A percentile compares a stretch with the other conserved stretches of the same genome.
Conservation (phyloP, 1,140 invertebrate species). For the Doryteuthis pealeii region DNA sequence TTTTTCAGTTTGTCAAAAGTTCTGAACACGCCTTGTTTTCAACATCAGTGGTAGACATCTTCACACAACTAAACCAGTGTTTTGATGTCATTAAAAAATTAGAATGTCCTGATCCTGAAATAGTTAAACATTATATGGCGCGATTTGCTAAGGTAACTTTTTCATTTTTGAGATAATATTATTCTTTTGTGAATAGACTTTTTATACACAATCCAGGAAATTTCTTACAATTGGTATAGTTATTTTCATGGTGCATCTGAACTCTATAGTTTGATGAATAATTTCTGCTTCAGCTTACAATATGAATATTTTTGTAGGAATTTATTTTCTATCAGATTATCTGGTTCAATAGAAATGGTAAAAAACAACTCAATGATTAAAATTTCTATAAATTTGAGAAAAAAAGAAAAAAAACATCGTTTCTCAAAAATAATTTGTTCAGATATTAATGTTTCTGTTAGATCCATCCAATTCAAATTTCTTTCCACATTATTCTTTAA, state of each 20-base stretch:
- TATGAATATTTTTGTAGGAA: no score
- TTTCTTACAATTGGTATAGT: neutral
- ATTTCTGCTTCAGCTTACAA: no score
- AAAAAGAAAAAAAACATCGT: no score
- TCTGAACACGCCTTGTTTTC: conserved; percentile 98
- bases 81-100: conserved; percentile 99
- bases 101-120: conserved; percentile 91
- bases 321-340: no score
- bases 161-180: neutral
- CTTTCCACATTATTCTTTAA: no score
- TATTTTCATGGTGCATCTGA: no score
- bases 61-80: conserved; percentile 98
- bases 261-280: no score
- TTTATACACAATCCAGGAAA: neutral
- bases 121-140: conserved; percentile 86
- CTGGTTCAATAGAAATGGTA: no score
- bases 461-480: no score
- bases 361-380: no score
- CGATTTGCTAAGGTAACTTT: conserved; percentile 55
- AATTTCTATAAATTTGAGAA: no score
- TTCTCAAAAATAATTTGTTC: neutral
- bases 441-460: no score
- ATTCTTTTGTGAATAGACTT: neutral
- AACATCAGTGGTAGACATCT: conserved; percentile 99
- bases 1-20: conserved; percentile 92